Percentiles rank a stretch among this genome's conserved stretches.
phyloP scores from a whole-genome alignment of 2,797 vertebrate species.

The Eulemur albifrons region DNA sequence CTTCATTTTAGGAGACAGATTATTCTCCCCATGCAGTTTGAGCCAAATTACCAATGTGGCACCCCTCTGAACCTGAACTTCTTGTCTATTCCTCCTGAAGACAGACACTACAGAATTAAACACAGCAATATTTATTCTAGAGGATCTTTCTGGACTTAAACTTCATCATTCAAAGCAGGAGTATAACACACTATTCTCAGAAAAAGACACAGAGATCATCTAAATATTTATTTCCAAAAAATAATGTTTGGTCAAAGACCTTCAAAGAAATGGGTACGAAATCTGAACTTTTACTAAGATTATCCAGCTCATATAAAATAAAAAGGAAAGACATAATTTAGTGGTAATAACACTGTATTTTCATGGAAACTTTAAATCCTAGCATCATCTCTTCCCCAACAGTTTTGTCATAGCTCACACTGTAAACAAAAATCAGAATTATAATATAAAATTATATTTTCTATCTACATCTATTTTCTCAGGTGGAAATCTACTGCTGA shows the following conservation, averaged over 20 bases:
- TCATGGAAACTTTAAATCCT: not conserved
- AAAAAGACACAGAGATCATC: not conserved
- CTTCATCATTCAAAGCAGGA: constrained; percentile 54
- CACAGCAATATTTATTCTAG: constrained; percentile 73
- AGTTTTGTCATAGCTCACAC: not conserved
- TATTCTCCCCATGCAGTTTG: constrained; percentile 88
- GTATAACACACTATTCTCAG: constrained; percentile 13
- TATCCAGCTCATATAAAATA: constrained; percentile 35
- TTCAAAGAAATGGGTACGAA: constrained; percentile 33
- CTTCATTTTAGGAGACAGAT: constrained; percentile 87
- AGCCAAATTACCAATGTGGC: constrained; percentile 86
- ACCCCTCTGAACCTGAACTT: constrained; percentile 83
- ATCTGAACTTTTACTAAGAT: constrained; percentile 28
- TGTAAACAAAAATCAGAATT: constrained; percentile 11
- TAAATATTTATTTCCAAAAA: constrained; percentile 19
- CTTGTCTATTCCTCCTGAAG: constrained; percentile 76
- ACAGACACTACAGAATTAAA: constrained; percentile 80
- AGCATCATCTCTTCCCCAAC: not conserved
- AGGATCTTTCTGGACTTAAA: constrained; percentile 72
- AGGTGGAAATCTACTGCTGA: not conserved
- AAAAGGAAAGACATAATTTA: not conserved
- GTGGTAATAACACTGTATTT: constrained; percentile 8
- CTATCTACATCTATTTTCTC: not conserved
- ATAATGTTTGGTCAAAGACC: constrained; percentile 2
- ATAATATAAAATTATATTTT: not conserved